A percentile compares a stretch with the other conserved stretches of the same genome.
Conservation (phyloP, 2,113 vertebrate genomes). For the Eurystomus gularis region DNA sequence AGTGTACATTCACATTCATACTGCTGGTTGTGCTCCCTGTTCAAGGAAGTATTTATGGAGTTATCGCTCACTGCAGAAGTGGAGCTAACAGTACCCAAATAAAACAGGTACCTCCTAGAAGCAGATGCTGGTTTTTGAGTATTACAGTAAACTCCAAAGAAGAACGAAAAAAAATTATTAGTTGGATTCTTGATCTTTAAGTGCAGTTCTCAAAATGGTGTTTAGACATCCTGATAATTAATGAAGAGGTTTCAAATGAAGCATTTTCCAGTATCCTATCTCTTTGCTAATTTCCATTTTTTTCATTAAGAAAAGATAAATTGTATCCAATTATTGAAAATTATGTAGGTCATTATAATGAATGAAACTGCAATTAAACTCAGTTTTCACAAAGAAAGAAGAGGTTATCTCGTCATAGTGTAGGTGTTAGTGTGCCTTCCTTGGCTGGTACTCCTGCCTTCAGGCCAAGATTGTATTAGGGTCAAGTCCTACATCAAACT, state of each 20-base stretch:
- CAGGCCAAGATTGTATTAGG: neutral
- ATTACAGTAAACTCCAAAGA: neutral
- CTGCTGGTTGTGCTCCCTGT: neutral
- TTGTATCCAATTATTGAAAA: conserved; percentile 60
- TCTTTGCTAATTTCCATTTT: conserved; percentile 56
- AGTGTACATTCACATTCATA: neutral
- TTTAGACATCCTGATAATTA: conserved; percentile 49
- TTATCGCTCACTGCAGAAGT: neutral
- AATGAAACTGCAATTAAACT: conserved; percentile 55
- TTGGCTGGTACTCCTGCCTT: neutral
- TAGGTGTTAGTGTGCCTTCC: neutral
- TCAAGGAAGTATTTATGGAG: neutral
- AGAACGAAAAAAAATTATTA: neutral
- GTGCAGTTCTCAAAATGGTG: conserved; percentile 13
- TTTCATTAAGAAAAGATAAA: conserved; percentile 68
- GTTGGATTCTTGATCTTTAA: neutral
- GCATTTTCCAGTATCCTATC: conserved; percentile 15
- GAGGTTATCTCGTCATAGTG: neutral
- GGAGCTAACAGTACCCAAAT: neutral
- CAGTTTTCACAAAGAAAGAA: conserved; percentile 21
- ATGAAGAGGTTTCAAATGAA: conserved; percentile 36
- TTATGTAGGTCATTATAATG: conserved; percentile 65
- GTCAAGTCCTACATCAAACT: neutral
- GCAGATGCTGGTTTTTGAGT: neutral
- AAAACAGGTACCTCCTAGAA: neutral